Evolutionary conservation across 2,888 invertebrate genomes (phyloP), one percentile per base, ranked within the genome.

Genomic region (Euzophera pinguis): DNA sequence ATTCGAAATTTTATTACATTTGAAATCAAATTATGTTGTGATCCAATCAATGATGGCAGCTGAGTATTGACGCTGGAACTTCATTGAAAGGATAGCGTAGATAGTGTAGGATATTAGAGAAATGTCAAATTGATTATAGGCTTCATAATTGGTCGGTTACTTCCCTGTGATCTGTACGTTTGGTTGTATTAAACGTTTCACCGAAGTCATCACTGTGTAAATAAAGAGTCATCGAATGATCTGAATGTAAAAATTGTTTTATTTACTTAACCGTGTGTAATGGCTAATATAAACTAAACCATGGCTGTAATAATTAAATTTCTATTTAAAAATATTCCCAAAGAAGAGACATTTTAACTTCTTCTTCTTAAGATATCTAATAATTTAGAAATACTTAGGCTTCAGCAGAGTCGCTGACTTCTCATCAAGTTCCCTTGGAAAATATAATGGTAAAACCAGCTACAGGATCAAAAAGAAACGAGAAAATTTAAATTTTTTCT

Each of bases 161-260:
- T 80, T 81, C 80, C 73, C 80, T 84, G 82, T 83, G 80, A 83
- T 82, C 77, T 77, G 64, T 78, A 79, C 63, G 66, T 83, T 81
- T 80, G 75, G 77, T 84, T 81, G 77, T 81, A 80, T 75, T 76
- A 69, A 72, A 73, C 68, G 64, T 75, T 63, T 79, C 75, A 77
- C 76, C 72, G 65, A 68, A 71, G 63, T 73, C 78, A 78, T 78
- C 83, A 86, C 78, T 81, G 70, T 88, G 87, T 90, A 89, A 89
- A 90, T 90, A 89, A 90, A 89, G 70, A 81, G 72, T 84, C 86
- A 87, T 88, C 83, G 84, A 85, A 86, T 83, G 84, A 88, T 90
- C 88, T 90, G 78, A 86, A 86, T 90, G 89, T 89, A 84, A 57
- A 37, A 13, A 38, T 68, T 65, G 75, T 86, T 84, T 88, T 73